Percentiles rank a stretch among this genome's conserved stretches.
These are phyloP conservation scores for Xenopus laevis DNA, from an alignment of 2,113 vertebrate species.

Conservation along the genomic window DNA sequence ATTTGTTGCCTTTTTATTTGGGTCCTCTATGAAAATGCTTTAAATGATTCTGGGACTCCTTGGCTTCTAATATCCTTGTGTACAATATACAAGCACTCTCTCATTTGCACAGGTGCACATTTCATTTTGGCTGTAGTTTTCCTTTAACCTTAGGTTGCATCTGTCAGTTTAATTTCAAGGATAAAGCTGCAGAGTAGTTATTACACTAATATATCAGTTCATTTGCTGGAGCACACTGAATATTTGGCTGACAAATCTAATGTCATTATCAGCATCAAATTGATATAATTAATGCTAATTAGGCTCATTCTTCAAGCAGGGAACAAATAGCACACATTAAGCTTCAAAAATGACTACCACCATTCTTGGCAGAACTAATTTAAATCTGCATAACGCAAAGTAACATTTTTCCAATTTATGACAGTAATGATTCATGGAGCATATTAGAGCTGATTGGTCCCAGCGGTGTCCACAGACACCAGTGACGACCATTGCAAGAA, in stretches of 20 bases:
- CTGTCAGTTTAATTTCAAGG: neutral
- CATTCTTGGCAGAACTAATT: neutral
- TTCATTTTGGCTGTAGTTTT: neutral
- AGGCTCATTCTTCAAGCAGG: neutral
- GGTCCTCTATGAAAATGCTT: too few relatives aligned
- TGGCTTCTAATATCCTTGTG: too few relatives aligned
- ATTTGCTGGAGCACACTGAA: neutral
- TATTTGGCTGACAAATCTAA: conserved; percentile 2
- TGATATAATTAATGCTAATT: conserved; percentile 3
- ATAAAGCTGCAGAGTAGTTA: neutral
- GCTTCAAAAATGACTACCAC: conserved; percentile 1
- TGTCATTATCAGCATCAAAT: neutral
- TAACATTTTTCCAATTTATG: neutral
- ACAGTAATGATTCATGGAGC: neutral
- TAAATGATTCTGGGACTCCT: too few relatives aligned
- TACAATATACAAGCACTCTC: too few relatives aligned
- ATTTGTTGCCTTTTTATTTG: too few relatives aligned
- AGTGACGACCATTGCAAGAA: neutral
- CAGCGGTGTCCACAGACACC: neutral
- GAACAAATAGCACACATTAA: neutral
- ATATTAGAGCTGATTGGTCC: neutral
- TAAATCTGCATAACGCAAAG: neutral
- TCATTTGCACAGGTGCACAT: too few relatives aligned
- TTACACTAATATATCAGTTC: neutral
- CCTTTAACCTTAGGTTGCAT: neutral